Evolutionary conservation across 2,888 invertebrate species (phyloP).

Genomic region (Brachyopa scutellaris): DNA sequence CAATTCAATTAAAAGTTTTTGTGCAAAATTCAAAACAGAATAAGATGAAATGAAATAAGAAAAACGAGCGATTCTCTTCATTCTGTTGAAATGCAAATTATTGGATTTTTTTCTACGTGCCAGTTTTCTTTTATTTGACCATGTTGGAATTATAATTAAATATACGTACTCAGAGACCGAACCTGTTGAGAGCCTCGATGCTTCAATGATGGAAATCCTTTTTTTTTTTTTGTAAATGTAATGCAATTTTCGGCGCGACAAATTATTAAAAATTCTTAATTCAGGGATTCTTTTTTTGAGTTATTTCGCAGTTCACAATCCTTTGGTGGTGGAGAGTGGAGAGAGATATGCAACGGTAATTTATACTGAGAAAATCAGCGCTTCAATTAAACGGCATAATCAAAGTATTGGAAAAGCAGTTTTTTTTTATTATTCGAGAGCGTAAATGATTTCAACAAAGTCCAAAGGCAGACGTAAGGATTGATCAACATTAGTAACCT

Average conservation of each 20-base stretch:
- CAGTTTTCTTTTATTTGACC: slow-evolving; percentile 16
- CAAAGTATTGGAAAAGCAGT: no score
- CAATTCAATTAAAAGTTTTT: slow-evolving; percentile 66
- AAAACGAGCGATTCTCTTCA: slow-evolving; percentile 5
- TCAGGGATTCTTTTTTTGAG: not conserved
- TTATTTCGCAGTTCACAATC: no score
- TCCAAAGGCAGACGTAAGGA: no score
- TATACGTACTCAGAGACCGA: slow-evolving; percentile 19
- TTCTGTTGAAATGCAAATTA: slow-evolving; percentile 54
- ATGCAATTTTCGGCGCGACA: slow-evolving; percentile 30
- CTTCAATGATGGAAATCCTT: not conserved
- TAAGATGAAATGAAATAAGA: slow-evolving; percentile 36
- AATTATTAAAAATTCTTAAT: slow-evolving; percentile 16
- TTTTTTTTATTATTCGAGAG: no score
- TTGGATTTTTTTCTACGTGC: slow-evolving; percentile 39
- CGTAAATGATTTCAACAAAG: no score
- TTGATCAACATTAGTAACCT: no score
- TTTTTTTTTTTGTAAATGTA: slow-evolving; percentile 14
- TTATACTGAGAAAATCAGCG: no score
- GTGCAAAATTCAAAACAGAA: slow-evolving; percentile 48
- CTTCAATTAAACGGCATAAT: no score
- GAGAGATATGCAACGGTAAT: no score
- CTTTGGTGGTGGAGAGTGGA: no score
- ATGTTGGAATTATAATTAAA: slow-evolving; percentile 57
- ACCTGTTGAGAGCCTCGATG: slow-evolving; percentile 36